phyloP scores from a whole-genome alignment of 2,888 invertebrate genomes.

The Lasioglossum malachurum region DNA sequence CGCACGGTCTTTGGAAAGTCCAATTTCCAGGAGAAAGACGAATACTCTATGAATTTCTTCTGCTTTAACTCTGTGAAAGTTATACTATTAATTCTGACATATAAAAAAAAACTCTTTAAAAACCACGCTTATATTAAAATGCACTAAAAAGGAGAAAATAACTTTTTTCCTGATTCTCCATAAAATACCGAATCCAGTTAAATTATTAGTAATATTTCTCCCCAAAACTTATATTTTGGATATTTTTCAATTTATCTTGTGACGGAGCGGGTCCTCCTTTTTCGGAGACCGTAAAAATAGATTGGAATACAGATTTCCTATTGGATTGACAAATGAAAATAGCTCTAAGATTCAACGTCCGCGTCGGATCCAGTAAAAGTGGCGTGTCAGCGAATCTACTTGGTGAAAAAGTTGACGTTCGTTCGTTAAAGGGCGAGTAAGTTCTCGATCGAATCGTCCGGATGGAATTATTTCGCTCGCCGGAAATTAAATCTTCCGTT shows the following conservation, averaged over 20 bases:
- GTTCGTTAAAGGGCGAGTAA: background rate
- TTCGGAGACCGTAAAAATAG: no score
- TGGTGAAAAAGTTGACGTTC: background rate
- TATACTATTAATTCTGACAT: background rate
- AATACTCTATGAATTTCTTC: background rate
- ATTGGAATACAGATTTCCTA: no score
- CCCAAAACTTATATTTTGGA: no score
- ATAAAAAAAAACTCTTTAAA: background rate
- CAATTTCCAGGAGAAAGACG: background rate
- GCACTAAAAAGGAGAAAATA: no score
- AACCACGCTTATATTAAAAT: no score
- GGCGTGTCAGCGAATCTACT: background rate
- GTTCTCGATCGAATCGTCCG: background rate
- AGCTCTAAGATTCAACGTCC: no score
- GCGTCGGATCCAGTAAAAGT: background rate
- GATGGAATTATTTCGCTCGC: background rate
- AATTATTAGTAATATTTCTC: no score
- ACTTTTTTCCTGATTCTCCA: no score
- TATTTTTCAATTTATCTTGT: no score
- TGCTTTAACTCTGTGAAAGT: background rate
- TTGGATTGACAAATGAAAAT: no score
- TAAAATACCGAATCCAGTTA: no score
- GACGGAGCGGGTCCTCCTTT: no score
- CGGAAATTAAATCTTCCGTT: slow-evolving; percentile 6
- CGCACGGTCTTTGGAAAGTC: background rate